Conservation (phyloP, 1,140 invertebrate genomes). For the Zaprionus capensis region DNA sequence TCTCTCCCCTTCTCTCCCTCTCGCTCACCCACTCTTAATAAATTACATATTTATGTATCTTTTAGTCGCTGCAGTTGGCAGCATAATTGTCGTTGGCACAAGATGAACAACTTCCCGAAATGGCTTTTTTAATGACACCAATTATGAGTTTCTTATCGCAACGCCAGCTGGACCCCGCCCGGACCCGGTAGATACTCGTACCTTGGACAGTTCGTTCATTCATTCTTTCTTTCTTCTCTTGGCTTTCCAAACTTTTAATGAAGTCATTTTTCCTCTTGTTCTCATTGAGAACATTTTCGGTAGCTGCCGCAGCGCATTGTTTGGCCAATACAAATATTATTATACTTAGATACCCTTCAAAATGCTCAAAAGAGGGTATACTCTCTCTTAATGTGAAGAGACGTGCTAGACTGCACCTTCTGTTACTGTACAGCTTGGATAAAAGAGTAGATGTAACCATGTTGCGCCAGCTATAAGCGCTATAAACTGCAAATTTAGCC, state of each 20-base stretch:
- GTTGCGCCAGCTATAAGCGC: too few species aligned
- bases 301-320: slow-evolving; percentile 28
- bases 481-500: too few species aligned
- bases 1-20: background rate
- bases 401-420: too few species aligned
- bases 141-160: slow-evolving; percentile 80
- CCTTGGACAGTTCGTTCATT: slow-evolving; percentile 28
- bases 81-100: slow-evolving; percentile 66
- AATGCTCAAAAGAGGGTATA: too few species aligned
- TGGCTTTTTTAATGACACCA: slow-evolving; percentile 81
- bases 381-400: too few species aligned
- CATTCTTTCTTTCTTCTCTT: slow-evolving; percentile 44
- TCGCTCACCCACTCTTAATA: slow-evolving; percentile 54
- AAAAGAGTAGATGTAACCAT: too few species aligned
- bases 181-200: background rate
- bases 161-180: slow-evolving; percentile 54
- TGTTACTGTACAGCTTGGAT: too few species aligned
- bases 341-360: slow-evolving; percentile 16
- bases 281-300: slow-evolving; percentile 4
- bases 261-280: slow-evolving; percentile 69
- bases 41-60: slow-evolving; percentile 81
- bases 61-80: slow-evolving; percentile 41
- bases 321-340: slow-evolving; percentile 54
- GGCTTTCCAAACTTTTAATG: slow-evolving; percentile 71
- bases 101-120: slow-evolving; percentile 81